phyloP scores from a whole-genome alignment of 2,113 vertebrate species.

The Semicossyphus pulcher region DNA sequence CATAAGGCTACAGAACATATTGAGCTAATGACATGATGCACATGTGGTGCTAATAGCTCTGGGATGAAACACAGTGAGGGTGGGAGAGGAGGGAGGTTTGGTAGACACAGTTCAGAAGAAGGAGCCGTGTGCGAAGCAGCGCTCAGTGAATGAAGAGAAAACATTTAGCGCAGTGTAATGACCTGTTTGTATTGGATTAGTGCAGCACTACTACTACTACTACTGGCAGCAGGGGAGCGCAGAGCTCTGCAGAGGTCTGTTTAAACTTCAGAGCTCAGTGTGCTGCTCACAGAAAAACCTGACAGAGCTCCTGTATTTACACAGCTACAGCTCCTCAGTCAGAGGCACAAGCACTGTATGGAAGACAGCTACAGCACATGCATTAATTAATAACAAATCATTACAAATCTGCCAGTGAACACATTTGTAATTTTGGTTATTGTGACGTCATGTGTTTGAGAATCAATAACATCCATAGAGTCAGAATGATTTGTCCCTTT shows the following conservation, averaged over 20 bases:
- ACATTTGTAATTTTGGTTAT: too few species aligned
- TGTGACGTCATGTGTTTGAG: too few species aligned
- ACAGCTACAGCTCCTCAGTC: too few species aligned
- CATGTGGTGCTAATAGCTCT: slow-evolving; percentile 21
- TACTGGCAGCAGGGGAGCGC: not conserved
- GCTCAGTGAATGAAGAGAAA: slow-evolving; percentile 22
- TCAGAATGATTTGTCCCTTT: too few species aligned
- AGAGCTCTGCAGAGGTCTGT: slow-evolving; percentile 3
- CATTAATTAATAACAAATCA: too few species aligned
- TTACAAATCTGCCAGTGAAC: too few species aligned
- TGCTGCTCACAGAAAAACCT: too few species aligned
- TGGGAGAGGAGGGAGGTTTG: not conserved
- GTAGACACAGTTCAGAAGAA: slow-evolving; percentile 28
- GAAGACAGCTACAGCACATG: too few species aligned
- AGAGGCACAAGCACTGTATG: too few species aligned
- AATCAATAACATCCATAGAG: too few species aligned
- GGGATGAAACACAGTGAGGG: slow-evolving; percentile 1
- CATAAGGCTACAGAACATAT: slow-evolving; percentile 15
- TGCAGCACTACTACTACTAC: slow-evolving; percentile 9
- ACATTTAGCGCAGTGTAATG: slow-evolving; percentile 26
- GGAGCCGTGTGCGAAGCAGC: not conserved
- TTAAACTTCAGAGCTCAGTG: not conserved
- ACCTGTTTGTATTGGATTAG: slow-evolving; percentile 48
- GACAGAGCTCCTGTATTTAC: too few species aligned
- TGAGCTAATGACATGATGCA: slow-evolving; percentile 30